Percentiles rank a stretch among this genome's conserved stretches.
These are phyloP conservation scores for Holacanthus passer DNA, from an alignment of 2,113 vertebrate genomes.

Conservation along the genomic window DNA sequence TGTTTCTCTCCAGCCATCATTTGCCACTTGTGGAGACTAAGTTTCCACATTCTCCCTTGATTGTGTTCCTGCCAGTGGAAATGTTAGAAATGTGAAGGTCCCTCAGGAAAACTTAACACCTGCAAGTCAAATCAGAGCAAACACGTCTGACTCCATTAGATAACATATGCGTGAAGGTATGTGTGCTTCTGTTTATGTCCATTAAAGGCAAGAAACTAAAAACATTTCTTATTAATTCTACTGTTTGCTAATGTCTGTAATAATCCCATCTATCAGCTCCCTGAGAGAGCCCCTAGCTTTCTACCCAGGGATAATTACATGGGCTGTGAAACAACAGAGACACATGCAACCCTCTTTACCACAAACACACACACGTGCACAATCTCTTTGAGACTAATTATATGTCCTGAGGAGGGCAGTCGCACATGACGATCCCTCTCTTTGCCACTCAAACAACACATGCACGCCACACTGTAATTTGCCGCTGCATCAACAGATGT, in stretches of 20 bases:
- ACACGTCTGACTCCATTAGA: not conserved
- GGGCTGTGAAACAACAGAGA: conserved; percentile 42
- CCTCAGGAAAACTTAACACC: conserved; percentile 22
- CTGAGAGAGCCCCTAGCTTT: conserved; percentile 19
- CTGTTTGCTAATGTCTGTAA: conserved; percentile 43
- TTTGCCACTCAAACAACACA: conserved; percentile 45
- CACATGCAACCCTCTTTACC: conserved; percentile 25
- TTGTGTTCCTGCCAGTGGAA: conserved; percentile 48
- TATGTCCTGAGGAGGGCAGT: conserved; percentile 43
- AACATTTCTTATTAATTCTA: conserved; percentile 9
- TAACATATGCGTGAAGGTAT: not conserved
- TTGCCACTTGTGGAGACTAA: conserved; percentile 14
- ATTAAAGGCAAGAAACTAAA: not conserved
- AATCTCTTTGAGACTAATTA: conserved; percentile 66
- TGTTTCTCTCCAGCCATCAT: conserved; percentile 45
- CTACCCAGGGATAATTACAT: conserved; percentile 50
- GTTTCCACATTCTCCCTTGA: conserved; percentile 21
- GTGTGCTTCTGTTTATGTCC: not conserved
- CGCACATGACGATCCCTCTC: conserved; percentile 23
- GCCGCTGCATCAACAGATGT: conserved; percentile 65
- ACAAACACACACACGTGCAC: conserved; percentile 27
- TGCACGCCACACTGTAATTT: conserved; percentile 60
- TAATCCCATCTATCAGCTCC: conserved; percentile 46
- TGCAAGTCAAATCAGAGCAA: conserved; percentile 28
- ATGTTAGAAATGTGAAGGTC: conserved; percentile 31